phyloP scores from a whole-genome alignment of 2,888 invertebrate species.

The Mylabris sibirica region DNA sequence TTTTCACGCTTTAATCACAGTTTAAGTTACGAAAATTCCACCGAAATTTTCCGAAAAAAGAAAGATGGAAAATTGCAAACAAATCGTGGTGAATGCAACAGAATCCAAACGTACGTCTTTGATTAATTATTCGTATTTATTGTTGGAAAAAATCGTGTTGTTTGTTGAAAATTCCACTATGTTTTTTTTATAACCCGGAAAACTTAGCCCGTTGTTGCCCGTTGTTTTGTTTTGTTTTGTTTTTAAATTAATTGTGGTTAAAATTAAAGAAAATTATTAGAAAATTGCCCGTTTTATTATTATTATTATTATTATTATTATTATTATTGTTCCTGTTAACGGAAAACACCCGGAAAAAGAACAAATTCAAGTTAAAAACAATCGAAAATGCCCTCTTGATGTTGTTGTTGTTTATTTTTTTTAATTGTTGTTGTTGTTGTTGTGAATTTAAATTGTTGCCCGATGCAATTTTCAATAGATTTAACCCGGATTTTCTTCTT shows the following conservation, averaged over 20 bases:
- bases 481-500: conserved; percentile 42
- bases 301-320: conserved; percentile 37
- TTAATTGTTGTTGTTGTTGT: conserved; percentile 37
- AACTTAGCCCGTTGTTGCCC: conserved; percentile 50
- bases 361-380: conserved; percentile 48
- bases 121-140: background rate
- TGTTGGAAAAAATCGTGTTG: conserved; percentile 10
- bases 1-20: conserved; percentile 49
- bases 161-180: conserved; percentile 40
- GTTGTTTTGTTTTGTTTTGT: conserved; percentile 30
- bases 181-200: conserved; percentile 31
- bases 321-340: conserved; percentile 44
- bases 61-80: conserved; percentile 34
- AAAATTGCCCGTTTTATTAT: conserved; percentile 19
- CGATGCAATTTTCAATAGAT: conserved; percentile 54
- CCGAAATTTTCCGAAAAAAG: conserved; percentile 26
- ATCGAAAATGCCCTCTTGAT: conserved; percentile 51
- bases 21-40: conserved; percentile 40
- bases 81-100: no score
- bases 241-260: conserved; percentile 26
- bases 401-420: conserved; percentile 15
- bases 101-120: background rate
- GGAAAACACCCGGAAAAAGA: conserved; percentile 26
- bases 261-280: conserved; percentile 15
- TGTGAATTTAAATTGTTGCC: conserved; percentile 42